phyloP scores from a whole-genome alignment of 1,140 invertebrate species.

The Zaprionus capensis region DNA sequence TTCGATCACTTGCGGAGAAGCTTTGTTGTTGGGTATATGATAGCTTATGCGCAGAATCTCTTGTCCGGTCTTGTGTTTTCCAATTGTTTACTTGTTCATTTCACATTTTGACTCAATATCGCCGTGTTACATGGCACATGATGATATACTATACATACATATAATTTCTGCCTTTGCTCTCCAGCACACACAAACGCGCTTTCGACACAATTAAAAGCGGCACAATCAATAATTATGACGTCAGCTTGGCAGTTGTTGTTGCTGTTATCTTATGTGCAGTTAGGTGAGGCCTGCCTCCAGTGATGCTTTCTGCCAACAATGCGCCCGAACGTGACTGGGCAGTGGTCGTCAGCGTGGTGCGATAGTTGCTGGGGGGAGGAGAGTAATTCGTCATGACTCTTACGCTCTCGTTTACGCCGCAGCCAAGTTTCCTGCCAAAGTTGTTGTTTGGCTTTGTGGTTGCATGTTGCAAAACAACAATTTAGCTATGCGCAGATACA shows the following conservation, averaged over 20 bases:
- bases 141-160: no score
- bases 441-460: no score
- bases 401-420: not conserved
- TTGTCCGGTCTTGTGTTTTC: not conserved
- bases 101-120: slow-evolving; percentile 3
- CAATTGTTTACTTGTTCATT: slow-evolving; percentile 1
- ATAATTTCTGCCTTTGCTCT: slow-evolving; percentile 26
- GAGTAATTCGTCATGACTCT: not conserved
- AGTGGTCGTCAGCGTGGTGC: not conserved
- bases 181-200: slow-evolving; percentile 60
- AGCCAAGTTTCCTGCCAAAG: slow-evolving; percentile 36
- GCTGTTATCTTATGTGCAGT: slow-evolving; percentile 50
- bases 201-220: slow-evolving; percentile 71
- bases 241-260: slow-evolving; percentile 55
- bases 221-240: slow-evolving; percentile 77
- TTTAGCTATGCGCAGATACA: slow-evolving; percentile 54
- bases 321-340: not conserved
- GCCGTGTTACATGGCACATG: not conserved
- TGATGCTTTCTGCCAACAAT: slow-evolving; percentile 17
- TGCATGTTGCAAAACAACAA: slow-evolving; percentile 71
- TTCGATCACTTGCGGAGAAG: no score
- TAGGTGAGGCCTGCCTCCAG: slow-evolving; percentile 30
- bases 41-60: not conserved
- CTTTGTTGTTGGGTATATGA: not conserved
- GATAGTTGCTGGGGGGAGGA: no score